Conservation (phyloP, 2,888 invertebrate species). For the Morpho achilles region DNA sequence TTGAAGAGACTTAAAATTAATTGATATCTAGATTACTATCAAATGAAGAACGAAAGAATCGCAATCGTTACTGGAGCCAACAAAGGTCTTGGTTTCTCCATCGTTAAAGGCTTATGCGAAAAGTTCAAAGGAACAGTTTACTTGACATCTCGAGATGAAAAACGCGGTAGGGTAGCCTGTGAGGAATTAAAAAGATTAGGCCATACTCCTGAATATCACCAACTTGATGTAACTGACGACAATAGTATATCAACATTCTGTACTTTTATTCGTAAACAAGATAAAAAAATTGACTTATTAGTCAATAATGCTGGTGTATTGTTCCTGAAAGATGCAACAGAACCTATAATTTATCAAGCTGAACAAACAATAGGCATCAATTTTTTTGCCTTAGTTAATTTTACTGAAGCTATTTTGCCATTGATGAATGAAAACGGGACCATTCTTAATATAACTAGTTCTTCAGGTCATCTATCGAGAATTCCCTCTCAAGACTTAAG, state of each 20-base stretch:
- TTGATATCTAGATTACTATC: background rate
- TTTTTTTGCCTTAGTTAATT: constrained; percentile 54
- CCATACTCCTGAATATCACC: constrained; percentile 78
- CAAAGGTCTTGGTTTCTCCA: constrained; percentile 85
- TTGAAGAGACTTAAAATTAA: too few species aligned
- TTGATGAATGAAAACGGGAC: constrained; percentile 81
- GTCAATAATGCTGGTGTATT: constrained; percentile 86
- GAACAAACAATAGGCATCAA: constrained; percentile 58
- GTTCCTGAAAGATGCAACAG: constrained; percentile 55
- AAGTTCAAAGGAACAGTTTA: constrained; percentile 83
- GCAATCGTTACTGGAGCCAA: constrained; percentile 84
- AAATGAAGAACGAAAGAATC: constrained; percentile 35
- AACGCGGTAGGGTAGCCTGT: constrained; percentile 79
- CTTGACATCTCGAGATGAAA: constrained; percentile 82
- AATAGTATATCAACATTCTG: constrained; percentile 78
- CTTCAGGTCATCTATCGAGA: constrained; percentile 80
- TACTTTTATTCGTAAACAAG: constrained; percentile 70
- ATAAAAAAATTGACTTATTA: constrained; percentile 83
- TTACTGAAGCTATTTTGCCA: constrained; percentile 82
- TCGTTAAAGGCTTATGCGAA: constrained; percentile 82
- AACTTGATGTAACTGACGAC: constrained; percentile 82
- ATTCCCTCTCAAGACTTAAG: constrained; percentile 78
- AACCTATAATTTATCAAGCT: constrained; percentile 49
- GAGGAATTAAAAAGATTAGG: constrained; percentile 71
- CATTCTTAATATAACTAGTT: constrained; percentile 87